These are phyloP conservation scores for Panopea generosa DNA, from an alignment of 2,888 invertebrate species.

Conservation along the genomic window DNA sequence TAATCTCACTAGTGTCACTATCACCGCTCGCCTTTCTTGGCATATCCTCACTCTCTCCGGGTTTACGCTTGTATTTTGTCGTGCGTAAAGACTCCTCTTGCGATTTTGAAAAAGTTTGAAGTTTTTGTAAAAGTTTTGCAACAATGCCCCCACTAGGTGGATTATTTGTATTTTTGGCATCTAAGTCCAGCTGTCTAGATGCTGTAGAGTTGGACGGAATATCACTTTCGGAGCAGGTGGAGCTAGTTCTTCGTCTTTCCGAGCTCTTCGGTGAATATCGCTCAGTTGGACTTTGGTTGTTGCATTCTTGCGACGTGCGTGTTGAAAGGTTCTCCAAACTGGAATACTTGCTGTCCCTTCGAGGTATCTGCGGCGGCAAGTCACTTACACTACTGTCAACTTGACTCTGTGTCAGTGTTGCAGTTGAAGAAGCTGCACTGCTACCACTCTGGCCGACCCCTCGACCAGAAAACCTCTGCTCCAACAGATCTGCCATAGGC, in stretches of 20 bases:
- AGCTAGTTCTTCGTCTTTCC: conserved; percentile 67
- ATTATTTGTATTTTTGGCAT: conserved; percentile 50
- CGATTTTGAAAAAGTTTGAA: conserved; percentile 74
- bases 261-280: conserved; percentile 64
- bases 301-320: conserved; percentile 54
- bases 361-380: conserved; percentile 62
- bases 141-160: conserved; percentile 65
- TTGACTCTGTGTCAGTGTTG: conserved; percentile 63
- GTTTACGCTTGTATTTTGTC: conserved; percentile 59
- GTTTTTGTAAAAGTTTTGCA: conserved; percentile 75
- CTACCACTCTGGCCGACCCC: conserved; percentile 57
- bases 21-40: conserved; percentile 70
- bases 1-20: conserved; percentile 70
- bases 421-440: conserved; percentile 59
- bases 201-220: conserved; percentile 52
- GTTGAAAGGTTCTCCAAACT: conserved; percentile 68
- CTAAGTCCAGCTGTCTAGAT: conserved; percentile 66
- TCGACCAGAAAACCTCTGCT: conserved; percentile 68
- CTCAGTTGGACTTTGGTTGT: conserved; percentile 66
- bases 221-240: conserved; percentile 74
- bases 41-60: conserved; percentile 47
- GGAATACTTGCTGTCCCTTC: conserved; percentile 54
- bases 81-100: conserved; percentile 67
- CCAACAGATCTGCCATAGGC: conserved; percentile 75
- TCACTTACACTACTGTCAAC: conserved; percentile 59